Percentiles rank a stretch among this genome's conserved stretches.
phyloP scores from a whole-genome alignment of 2,888 invertebrate genomes.

The Drosophila niveifrons region DNA sequence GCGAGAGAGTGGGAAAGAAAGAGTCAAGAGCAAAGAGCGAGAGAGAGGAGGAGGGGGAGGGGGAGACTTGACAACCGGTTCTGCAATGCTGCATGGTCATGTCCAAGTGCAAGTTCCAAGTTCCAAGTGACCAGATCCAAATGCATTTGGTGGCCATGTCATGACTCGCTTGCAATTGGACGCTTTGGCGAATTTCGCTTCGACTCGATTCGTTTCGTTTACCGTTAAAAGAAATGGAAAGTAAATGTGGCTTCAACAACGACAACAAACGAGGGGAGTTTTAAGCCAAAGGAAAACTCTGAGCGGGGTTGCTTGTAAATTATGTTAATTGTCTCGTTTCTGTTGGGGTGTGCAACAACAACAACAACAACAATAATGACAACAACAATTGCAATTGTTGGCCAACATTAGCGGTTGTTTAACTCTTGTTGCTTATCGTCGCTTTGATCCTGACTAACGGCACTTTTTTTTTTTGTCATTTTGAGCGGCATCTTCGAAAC shows the following conservation, averaged over 20 bases:
- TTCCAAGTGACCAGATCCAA: slow-evolving; percentile 50
- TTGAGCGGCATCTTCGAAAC: slow-evolving; percentile 37
- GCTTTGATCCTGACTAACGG: slow-evolving; percentile 70
- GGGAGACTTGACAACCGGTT: slow-evolving; percentile 53
- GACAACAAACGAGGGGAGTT: not conserved
- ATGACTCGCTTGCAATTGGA: slow-evolving; percentile 54
- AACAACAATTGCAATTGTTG: slow-evolving; percentile 39
- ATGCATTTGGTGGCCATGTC: slow-evolving; percentile 42
- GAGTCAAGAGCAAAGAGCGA: too few relatives aligned
- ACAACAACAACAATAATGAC: slow-evolving; percentile 22
- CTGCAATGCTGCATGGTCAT: slow-evolving; percentile 29
- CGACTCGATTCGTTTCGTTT: slow-evolving; percentile 61
- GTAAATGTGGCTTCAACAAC: slow-evolving; percentile 55
- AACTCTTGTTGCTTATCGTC: slow-evolving; percentile 41
- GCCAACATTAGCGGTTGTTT: slow-evolving; percentile 48
- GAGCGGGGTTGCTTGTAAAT: slow-evolving; percentile 62
- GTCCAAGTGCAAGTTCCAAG: slow-evolving; percentile 40
- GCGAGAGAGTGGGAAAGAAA: not conserved
- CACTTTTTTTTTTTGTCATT: slow-evolving; percentile 26
- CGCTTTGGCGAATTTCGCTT: slow-evolving; percentile 62
- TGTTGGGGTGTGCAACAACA: slow-evolving; percentile 39
- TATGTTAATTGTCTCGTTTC: slow-evolving; percentile 74
- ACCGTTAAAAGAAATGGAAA: slow-evolving; percentile 79
- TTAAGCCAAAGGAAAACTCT: slow-evolving; percentile 5
- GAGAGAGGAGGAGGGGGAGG: not conserved